Conservation (phyloP, 2,113 vertebrate species). For the Microtus montanus region DNA sequence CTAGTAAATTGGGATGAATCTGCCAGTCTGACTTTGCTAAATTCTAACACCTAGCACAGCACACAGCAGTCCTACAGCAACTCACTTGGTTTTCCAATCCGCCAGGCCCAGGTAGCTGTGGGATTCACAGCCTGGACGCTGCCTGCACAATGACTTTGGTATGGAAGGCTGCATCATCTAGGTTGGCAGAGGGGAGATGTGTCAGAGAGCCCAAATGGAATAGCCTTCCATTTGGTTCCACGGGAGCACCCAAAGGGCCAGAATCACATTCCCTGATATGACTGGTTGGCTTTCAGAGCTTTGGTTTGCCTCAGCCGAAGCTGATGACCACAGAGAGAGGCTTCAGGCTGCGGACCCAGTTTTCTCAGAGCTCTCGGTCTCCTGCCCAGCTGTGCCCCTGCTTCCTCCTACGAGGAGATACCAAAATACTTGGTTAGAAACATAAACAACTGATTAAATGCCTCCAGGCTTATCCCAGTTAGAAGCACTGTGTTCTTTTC, state of each 20-base stretch:
- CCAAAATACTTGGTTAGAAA: background rate
- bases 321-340: background rate
- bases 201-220: background rate
- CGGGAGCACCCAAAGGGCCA: background rate
- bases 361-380: background rate
- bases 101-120: background rate
- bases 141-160: background rate
- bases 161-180: background rate
- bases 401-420: background rate
- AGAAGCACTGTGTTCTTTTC: background rate
- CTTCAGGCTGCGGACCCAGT: background rate
- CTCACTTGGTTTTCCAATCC: background rate
- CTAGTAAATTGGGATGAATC: background rate
- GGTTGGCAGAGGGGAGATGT: background rate
- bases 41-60: background rate
- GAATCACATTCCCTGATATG: background rate
- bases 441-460: conserved; percentile 40
- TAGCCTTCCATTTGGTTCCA: background rate
- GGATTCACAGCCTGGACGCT: background rate
- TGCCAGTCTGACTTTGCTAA: conserved; percentile 12
- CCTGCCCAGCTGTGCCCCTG: background rate
- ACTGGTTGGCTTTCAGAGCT: background rate
- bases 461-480: background rate
- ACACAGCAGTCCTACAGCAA: background rate
- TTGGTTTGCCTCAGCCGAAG: too few species aligned